A percentile compares a stretch with the other conserved stretches of the same genome.
Conservation (phyloP, 2,113 vertebrate genomes). For the Meles meles region DNA sequence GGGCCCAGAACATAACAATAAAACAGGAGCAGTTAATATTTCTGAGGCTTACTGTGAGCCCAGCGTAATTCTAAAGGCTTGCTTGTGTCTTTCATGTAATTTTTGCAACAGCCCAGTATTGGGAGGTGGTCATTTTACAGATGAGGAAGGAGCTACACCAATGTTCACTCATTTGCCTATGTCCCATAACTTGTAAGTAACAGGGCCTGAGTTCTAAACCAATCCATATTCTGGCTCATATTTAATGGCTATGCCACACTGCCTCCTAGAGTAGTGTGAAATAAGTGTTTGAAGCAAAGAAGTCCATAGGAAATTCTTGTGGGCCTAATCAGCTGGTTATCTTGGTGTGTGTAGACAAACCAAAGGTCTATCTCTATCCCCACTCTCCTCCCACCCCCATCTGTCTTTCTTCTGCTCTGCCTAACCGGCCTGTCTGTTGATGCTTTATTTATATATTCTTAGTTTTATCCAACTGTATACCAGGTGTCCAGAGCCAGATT, state of each 20-base stretch:
- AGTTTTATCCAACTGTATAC: background rate
- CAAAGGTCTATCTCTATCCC: accelerated
- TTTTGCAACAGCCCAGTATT: background rate
- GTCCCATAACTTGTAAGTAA: background rate
- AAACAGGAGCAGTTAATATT: too few relatives aligned
- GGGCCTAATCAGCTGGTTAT: background rate
- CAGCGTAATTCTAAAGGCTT: background rate
- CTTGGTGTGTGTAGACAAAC: background rate
- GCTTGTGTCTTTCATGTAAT: background rate
- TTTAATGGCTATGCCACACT: background rate
- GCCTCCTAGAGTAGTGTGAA: background rate
- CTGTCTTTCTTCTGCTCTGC: background rate
- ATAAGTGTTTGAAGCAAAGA: background rate
- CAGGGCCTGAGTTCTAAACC: background rate
- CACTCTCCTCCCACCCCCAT: too few relatives aligned
- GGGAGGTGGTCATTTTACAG: background rate
- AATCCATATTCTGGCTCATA: background rate
- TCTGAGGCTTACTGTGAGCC: background rate
- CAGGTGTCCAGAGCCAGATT: slow-evolving; percentile 4
- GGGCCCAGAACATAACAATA: background rate
- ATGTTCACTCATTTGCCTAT: background rate
- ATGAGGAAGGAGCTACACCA: background rate
- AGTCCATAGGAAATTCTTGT: background rate
- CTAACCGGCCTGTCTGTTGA: background rate
- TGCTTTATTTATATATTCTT: slow-evolving; percentile 34